phyloP scores from a whole-genome alignment of 2,888 invertebrate genomes.

The Plebejus anna region DNA sequence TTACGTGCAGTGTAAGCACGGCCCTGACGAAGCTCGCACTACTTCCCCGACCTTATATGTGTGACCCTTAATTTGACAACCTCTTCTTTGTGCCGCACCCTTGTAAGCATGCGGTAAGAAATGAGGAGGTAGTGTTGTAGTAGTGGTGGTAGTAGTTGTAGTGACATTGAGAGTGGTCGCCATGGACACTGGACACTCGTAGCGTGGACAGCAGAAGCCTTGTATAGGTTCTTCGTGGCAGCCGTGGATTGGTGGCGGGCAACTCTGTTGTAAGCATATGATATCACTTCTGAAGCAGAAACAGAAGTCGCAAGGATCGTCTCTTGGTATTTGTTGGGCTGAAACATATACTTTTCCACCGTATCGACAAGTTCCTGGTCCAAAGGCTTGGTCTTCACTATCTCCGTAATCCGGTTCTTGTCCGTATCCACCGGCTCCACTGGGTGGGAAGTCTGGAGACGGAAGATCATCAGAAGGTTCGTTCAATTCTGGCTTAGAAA shows the following conservation, averaged over 20 bases:
- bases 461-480: constrained; percentile 60
- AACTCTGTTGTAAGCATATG: constrained; percentile 96
- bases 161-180: constrained; percentile 89
- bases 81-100: constrained; percentile 86
- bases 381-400: constrained; percentile 86
- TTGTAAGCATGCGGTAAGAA: constrained; percentile 89
- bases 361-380: constrained; percentile 94
- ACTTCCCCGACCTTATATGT: constrained; percentile 92
- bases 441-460: constrained; percentile 59
- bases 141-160: constrained; percentile 93
- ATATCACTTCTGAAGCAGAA: constrained; percentile 98
- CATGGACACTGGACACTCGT: constrained; percentile 95
- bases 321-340: constrained; percentile 95
- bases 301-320: constrained; percentile 97
- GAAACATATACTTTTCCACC: constrained; percentile 96
- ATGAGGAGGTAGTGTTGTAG: constrained; percentile 90
- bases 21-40: constrained; percentile 92
- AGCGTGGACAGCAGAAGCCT: constrained; percentile 96
- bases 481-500: constrained; percentile 51
- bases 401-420: constrained; percentile 85
- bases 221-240: constrained; percentile 95
- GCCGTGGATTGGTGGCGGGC: constrained; percentile 94
- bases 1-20: constrained; percentile 97
- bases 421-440: constrained; percentile 67
- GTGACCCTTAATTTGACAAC: constrained; percentile 92